phyloP scores from a whole-genome alignment of 1,140 invertebrate genomes.

The Wiebesia pumilae region DNA sequence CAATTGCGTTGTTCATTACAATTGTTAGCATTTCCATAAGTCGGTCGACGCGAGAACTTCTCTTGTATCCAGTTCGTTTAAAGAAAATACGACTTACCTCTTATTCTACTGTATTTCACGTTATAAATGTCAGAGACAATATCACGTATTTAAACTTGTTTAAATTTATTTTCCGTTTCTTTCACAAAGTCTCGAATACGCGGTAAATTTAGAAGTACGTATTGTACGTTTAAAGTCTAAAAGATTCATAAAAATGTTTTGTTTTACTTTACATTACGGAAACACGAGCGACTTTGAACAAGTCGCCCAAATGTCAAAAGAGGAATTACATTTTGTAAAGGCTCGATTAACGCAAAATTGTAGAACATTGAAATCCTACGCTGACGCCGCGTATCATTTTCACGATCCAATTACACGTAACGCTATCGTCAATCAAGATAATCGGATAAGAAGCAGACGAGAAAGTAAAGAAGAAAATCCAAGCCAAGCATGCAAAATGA shows the following conservation, averaged over 20 bases:
- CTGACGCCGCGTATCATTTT: constrained; percentile 14
- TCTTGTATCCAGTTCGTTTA: too few relatives aligned
- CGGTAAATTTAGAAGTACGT: too few relatives aligned
- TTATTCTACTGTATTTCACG: too few relatives aligned
- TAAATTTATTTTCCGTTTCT: too few relatives aligned
- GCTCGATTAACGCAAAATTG: background rate
- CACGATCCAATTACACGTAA: constrained; percentile 19
- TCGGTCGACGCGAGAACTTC: background rate
- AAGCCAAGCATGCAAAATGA: background rate
- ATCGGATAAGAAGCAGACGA: background rate
- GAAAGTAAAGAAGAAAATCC: background rate
- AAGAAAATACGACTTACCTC: too few relatives aligned
- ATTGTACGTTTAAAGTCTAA: too few relatives aligned
- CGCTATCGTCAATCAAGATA: background rate
- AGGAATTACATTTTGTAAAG: background rate
- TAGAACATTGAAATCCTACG: constrained; percentile 12
- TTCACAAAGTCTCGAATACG: too few relatives aligned
- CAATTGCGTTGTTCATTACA: background rate
- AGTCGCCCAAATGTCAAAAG: background rate
- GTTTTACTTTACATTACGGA: too few relatives aligned
- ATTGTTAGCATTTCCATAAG: background rate
- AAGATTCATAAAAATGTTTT: too few relatives aligned
- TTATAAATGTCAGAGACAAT: too few relatives aligned
- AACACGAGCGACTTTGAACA: too few relatives aligned
- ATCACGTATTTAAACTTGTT: too few relatives aligned